Evolutionary conservation across 2,888 invertebrate genomes (phyloP).

Genomic region (Smittia sp.): DNA sequence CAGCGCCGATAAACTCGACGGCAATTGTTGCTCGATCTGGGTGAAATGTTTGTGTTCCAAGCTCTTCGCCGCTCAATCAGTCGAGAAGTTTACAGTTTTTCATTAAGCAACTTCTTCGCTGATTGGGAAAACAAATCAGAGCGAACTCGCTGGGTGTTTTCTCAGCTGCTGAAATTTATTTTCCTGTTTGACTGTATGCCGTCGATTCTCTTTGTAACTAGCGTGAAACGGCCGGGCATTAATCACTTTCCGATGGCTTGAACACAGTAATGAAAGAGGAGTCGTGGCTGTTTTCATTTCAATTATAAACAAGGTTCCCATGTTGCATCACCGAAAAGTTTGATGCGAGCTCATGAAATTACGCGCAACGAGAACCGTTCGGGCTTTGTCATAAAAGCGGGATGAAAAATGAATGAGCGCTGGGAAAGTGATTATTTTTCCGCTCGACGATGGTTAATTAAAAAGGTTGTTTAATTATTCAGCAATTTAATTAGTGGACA

Average conservation of each 20-base stretch:
- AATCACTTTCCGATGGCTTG: too few relatives aligned
- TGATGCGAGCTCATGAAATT: too few relatives aligned
- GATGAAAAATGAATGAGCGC: neutral
- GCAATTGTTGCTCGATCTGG: neutral
- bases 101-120: constrained; percentile 6
- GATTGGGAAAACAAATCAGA: too few relatives aligned
- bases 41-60: neutral
- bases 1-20: neutral
- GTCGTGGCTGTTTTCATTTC: too few relatives aligned
- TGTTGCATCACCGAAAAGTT: too few relatives aligned
- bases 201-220: too few relatives aligned
- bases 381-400: neutral
- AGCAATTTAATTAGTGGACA: constrained; percentile 20
- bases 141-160: too few relatives aligned
- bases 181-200: too few relatives aligned
- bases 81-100: constrained; percentile 8
- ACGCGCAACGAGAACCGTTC: neutral
- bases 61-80: neutral
- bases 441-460: constrained; percentile 20
- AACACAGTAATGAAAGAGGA: too few relatives aligned
- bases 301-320: too few relatives aligned
- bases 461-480: constrained; percentile 21
- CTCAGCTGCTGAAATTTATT: too few relatives aligned
- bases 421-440: constrained; percentile 22
- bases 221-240: too few relatives aligned